These are phyloP conservation scores for Drosophila fuyamai DNA, from an alignment of 1,140 invertebrate species.

Conservation along the genomic window DNA sequence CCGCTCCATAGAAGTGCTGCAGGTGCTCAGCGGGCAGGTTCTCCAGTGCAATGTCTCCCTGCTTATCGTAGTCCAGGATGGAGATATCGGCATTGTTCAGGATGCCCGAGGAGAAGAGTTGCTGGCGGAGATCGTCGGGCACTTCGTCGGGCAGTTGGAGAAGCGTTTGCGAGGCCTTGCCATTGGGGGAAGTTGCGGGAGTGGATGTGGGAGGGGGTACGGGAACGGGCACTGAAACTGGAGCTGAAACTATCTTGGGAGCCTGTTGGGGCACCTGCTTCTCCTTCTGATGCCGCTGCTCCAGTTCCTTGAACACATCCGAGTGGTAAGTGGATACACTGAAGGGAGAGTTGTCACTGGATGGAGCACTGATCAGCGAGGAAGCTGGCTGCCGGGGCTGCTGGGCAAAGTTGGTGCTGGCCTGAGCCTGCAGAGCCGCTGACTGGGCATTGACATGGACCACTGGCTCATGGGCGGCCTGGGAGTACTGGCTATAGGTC, in stretches of 20 bases:
- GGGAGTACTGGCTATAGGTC: slow-evolving; percentile 77
- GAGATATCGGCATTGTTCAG: slow-evolving; percentile 94
- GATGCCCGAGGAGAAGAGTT: slow-evolving; percentile 93
- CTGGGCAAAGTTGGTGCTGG: slow-evolving; percentile 62
- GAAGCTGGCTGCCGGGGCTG: slow-evolving; percentile 59
- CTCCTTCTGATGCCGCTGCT: slow-evolving; percentile 67
- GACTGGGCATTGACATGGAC: slow-evolving; percentile 65
- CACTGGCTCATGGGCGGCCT: slow-evolving; percentile 51
- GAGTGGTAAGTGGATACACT: slow-evolving; percentile 80
- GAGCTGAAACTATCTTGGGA: slow-evolving; percentile 1
- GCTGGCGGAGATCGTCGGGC: slow-evolving; percentile 92
- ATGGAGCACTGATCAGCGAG: slow-evolving; percentile 29
- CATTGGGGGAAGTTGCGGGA: slow-evolving; percentile 52
- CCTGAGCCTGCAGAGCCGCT: slow-evolving; percentile 47
- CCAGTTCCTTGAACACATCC: slow-evolving; percentile 81
- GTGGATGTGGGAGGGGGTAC: slow-evolving; percentile 24
- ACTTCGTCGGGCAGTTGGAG: slow-evolving; percentile 93
- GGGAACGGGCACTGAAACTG: slow-evolving; percentile 16
- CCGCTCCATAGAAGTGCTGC: slow-evolving; percentile 92
- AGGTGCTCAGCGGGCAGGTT: slow-evolving; percentile 93
- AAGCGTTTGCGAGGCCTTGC: slow-evolving; percentile 85
- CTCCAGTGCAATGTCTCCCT: slow-evolving; percentile 93
- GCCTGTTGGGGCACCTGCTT: slow-evolving; percentile 9
- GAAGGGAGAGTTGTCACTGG: slow-evolving; percentile 64
- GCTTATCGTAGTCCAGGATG: slow-evolving; percentile 93